Conservation (phyloP, 2,797 vertebrate species). For the Sebastolobus alascanus region DNA sequence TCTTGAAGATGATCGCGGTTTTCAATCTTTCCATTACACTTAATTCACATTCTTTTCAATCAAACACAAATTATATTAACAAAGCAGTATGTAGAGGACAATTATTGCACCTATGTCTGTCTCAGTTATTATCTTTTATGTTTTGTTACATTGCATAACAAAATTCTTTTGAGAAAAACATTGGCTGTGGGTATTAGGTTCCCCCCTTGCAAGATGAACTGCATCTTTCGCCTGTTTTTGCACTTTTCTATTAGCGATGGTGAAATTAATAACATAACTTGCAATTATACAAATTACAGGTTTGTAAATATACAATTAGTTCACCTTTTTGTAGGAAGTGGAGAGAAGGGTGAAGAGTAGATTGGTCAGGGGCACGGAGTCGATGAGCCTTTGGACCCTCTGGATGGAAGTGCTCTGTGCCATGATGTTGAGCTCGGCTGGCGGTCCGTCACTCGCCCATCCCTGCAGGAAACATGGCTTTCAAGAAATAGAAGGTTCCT, state of each 20-base stretch:
- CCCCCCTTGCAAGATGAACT: not conserved
- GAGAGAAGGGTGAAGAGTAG: constrained; percentile 95
- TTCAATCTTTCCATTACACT: not conserved
- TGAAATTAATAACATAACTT: not conserved
- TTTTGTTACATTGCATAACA: not conserved
- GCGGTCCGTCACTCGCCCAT: constrained; percentile 94
- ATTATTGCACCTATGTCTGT: too few relatives aligned
- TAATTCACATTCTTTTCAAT: not conserved
- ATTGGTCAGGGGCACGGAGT: constrained; percentile 97
- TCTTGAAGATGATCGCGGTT: not conserved
- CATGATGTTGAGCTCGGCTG: constrained; percentile 95
- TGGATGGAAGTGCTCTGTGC: constrained; percentile 98
- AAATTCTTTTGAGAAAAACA: not conserved
- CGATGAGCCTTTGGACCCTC: constrained; percentile 96
- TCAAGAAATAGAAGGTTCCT: constrained; percentile 8
- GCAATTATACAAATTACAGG: not conserved
- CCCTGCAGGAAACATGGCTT: constrained; percentile 77
- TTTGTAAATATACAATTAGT: not conserved
- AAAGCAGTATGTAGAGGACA: not conserved
- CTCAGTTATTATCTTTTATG: not conserved
- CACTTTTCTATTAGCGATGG: not conserved
- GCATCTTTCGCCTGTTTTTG: not conserved
- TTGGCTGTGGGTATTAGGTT: not conserved
- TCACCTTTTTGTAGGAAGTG: constrained; percentile 97
- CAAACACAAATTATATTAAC: not conserved